phyloP scores from a whole-genome alignment of 2,113 vertebrate species.

The Alligator mississippiensis region DNA sequence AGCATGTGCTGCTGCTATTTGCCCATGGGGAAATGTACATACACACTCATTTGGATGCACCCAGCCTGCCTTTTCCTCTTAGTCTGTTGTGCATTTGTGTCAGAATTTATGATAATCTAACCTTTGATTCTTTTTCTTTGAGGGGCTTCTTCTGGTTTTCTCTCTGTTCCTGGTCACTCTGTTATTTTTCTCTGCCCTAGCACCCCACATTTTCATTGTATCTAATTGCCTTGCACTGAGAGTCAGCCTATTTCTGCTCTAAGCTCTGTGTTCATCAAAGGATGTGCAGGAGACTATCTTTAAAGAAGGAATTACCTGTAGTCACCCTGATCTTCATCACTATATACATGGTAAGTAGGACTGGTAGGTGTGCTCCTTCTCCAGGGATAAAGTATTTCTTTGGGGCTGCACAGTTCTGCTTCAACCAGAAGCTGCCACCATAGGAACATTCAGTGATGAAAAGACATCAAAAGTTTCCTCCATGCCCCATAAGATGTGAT shows the following conservation, averaged over 20 bases:
- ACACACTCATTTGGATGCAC: no score
- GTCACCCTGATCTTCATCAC: background rate
- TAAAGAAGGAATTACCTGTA: background rate
- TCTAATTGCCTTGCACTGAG: background rate
- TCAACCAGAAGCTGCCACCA: background rate
- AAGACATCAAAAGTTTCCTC: background rate
- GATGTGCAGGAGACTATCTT: background rate
- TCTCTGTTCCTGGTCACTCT: background rate
- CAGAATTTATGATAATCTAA: constrained; percentile 48
- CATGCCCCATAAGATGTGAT: background rate
- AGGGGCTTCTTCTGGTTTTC: constrained; percentile 1
- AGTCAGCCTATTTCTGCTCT: background rate
- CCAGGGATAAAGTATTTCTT: background rate
- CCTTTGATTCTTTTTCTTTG: background rate
- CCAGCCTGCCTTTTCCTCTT: constrained; percentile 42
- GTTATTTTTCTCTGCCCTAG: constrained; percentile 9
- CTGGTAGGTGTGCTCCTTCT: background rate
- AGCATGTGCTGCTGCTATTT: no score
- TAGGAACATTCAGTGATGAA: background rate
- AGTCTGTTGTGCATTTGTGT: constrained; percentile 50
- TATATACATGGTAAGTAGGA: background rate
- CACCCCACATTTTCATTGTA: background rate
- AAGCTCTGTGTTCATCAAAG: background rate
- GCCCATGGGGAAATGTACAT: no score
- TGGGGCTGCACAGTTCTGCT: background rate